Base-by-base conservation (phyloP, 2,113 vertebrate species). In the Ammodytes dubius region DNA sequence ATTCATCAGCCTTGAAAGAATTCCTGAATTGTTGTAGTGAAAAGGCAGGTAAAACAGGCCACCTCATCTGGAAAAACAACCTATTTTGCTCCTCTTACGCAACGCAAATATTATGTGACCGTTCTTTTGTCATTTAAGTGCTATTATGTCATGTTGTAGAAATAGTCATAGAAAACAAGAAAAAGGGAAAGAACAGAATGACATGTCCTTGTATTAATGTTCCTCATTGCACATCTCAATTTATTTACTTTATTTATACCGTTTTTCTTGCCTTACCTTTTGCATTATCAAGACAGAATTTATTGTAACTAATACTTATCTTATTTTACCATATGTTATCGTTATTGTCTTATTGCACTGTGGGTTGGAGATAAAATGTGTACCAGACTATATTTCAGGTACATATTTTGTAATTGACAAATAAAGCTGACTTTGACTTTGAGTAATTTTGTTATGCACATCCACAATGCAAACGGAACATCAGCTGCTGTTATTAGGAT, bases 41-140 rank as follows among this genome's bases (percentile, higher is more conserved):
- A 52, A 15, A n/a, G n/a, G 19, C 53, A 27, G 5, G 14, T 17
- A 54, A 11, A 60, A 39, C 27, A 68, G 42, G 12, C 9, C 42
- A 68, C 1, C 46, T 59, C 46, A 1, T 63, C 47, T 61, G 37
- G 27, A 12, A 65, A 79, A 42, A 49, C 37, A 73, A 11, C 4
- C 6, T 12, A n/a, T 57, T 9, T 57, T 12, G 6, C 14, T 68
- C n/a, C 4, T 11, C 45, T 64, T 17, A 9, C 58, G 11, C 17
- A 57, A 42, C 35, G 60, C 40, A 53, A 56, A 72, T 49, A 40
- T 69, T 49, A 64, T 37, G n/a, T 45, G 57, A 69, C 40, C 0
- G 9, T 50, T 11, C 15, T 82, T 4, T 40, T 61, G 5, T 27
- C 56, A 4, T 60, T 46, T 68, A 37, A 12, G 40, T 37, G 35